Evolutionary conservation across 37 sponge, comb jelly and placozoan genomes (phyloP).

Genomic region (Beroe ovata): DNA sequence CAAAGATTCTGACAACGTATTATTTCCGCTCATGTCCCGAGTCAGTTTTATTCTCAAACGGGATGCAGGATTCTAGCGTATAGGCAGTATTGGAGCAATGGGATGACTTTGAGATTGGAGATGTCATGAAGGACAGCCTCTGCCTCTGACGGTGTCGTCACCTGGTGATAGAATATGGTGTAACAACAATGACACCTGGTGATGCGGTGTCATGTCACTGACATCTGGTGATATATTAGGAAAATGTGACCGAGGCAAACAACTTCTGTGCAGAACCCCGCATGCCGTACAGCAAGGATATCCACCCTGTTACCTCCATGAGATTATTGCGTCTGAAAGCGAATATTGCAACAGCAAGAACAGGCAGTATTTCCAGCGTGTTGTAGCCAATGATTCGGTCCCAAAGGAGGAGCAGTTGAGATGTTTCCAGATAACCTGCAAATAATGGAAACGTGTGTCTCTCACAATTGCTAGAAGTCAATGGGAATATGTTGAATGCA

Average conservation of each 20-base stretch:
- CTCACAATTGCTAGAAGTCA: not conserved
- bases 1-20: too few species aligned
- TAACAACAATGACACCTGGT: too few species aligned
- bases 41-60: conserved; percentile 1
- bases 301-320: conserved; percentile 66
- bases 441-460: not conserved
- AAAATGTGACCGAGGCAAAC: too few species aligned
- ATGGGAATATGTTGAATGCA: conserved; percentile 1
- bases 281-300: not conserved
- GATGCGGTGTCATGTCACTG: too few species aligned
- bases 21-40: not conserved
- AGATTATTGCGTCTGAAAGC: conserved; percentile 80
- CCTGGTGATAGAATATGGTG: too few species aligned
- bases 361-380: conserved; percentile 73
- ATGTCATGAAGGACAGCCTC: conserved; percentile 80
- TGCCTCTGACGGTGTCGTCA: conserved; percentile 70
- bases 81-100: conserved; percentile 76
- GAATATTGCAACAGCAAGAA: conserved; percentile 78
- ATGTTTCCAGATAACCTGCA: conserved; percentile 73
- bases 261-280: not conserved
- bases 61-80: conserved; percentile 67
- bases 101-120: conserved; percentile 72
- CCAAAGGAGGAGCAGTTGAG: conserved; percentile 82
- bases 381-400: conserved; percentile 83
- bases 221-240: too few species aligned